Evolutionary conservation across 2,113 vertebrate genomes (phyloP).

Genomic region (Festucalex cinctus): DNA sequence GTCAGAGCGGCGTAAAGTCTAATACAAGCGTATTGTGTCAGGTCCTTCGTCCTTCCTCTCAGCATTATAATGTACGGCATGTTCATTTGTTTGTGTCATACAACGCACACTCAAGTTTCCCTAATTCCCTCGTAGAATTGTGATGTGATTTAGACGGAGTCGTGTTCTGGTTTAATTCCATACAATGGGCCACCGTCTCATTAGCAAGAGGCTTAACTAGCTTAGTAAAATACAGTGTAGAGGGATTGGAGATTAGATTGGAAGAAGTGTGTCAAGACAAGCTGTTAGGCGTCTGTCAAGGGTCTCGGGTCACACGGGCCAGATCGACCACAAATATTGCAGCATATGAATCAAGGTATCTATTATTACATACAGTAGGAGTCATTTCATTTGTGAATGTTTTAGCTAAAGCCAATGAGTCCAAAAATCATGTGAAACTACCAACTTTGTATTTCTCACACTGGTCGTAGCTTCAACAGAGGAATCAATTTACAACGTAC

Average conservation of each 20-base stretch:
- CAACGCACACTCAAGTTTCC: conserved; percentile 12
- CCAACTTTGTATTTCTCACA: too few species aligned
- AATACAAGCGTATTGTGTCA: background rate
- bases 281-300: conserved; percentile 55
- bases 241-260: conserved; percentile 63
- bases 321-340: background rate
- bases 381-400: background rate
- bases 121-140: conserved; percentile 30
- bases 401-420: background rate
- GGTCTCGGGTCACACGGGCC: conserved; percentile 38
- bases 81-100: conserved; percentile 8
- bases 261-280: conserved; percentile 60
- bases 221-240: conserved; percentile 56
- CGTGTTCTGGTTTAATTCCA: conserved; percentile 53
- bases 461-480: too few species aligned
- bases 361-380: background rate
- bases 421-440: background rate
- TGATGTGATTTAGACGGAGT: conserved; percentile 42
- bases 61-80: background rate
- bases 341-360: background rate
- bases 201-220: conserved; percentile 59
- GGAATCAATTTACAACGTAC: too few species aligned
- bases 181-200: conserved; percentile 53
- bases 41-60: background rate
- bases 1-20: too few species aligned